A percentile compares a stretch with the other conserved stretches of the same genome.
phyloP scores from a whole-genome alignment of 2,797 vertebrate species.

The Sarcophilus harrisii region DNA sequence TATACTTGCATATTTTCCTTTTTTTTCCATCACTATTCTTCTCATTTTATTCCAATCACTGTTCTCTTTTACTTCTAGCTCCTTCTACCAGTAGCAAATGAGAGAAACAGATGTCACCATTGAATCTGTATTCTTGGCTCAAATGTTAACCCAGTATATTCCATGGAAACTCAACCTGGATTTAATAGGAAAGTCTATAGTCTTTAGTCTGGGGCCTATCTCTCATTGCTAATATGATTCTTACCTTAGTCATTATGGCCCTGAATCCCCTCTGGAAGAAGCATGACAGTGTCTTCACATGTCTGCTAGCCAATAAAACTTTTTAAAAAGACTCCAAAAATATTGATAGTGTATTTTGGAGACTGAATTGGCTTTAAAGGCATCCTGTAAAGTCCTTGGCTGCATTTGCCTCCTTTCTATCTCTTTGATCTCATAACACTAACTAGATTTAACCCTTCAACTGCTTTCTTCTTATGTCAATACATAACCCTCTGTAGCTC shows the following conservation, averaged over 20 bases:
- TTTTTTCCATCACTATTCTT: too few relatives aligned
- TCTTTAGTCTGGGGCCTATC: constrained; percentile 62
- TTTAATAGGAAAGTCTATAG: background rate
- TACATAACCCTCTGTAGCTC: background rate
- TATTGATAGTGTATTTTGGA: background rate
- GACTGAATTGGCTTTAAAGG: background rate
- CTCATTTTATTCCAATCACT: too few relatives aligned
- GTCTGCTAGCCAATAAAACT: constrained; percentile 65
- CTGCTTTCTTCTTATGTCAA: background rate
- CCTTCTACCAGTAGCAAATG: background rate
- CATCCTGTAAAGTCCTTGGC: background rate
- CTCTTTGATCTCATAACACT: background rate
- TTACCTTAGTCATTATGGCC: constrained; percentile 35
- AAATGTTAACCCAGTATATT: background rate
- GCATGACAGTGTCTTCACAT: background rate
- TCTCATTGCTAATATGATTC: accelerated
- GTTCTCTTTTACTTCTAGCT: too few relatives aligned
- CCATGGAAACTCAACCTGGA: background rate
- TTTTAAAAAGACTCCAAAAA: too few relatives aligned
- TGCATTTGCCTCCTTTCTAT: background rate
- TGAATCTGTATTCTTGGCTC: constrained; percentile 67
- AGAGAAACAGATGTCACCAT: constrained; percentile 66
- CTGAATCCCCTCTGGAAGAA: constrained; percentile 22
- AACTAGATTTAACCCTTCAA: background rate
- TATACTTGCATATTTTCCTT: too few relatives aligned